phyloP scores from a whole-genome alignment of 2,113 vertebrate genomes.

The Hyaena hyaena region DNA sequence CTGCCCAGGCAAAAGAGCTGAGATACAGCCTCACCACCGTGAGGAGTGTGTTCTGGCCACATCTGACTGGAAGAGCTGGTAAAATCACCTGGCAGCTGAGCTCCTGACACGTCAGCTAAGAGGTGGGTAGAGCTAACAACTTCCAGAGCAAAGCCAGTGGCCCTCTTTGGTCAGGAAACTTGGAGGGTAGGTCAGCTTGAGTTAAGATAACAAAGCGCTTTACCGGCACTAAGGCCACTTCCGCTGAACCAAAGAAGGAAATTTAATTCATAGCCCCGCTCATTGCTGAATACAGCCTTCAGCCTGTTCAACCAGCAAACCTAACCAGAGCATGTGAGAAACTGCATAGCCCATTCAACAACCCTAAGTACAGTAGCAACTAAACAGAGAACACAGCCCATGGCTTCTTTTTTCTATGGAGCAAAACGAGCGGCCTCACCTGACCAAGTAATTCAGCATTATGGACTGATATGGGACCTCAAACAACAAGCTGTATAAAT shows the following conservation, averaged over 20 bases:
- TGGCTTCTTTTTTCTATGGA: neutral
- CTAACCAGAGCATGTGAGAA: neutral
- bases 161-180: neutral
- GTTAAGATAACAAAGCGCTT: neutral
- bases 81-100: neutral
- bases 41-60: neutral
- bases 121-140: neutral
- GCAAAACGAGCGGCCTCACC: neutral
- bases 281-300: neutral
- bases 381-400: neutral
- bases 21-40: neutral
- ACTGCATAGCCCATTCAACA: neutral
- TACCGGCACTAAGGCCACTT: neutral
- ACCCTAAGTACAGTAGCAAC: neutral
- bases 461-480: neutral
- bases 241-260: neutral
- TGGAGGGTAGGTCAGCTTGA: neutral
- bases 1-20: neutral
- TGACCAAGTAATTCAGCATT: neutral
- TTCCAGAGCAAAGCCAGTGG: neutral
- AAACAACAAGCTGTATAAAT: neutral
- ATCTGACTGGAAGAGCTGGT: neutral
- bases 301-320: neutral
- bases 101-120: neutral
- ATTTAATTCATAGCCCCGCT: neutral